A percentile compares a stretch with the other conserved stretches of the same genome.
These are phyloP conservation scores for Chouioia cunea DNA, from an alignment of 2,888 invertebrate genomes.

Conservation along the genomic window DNA sequence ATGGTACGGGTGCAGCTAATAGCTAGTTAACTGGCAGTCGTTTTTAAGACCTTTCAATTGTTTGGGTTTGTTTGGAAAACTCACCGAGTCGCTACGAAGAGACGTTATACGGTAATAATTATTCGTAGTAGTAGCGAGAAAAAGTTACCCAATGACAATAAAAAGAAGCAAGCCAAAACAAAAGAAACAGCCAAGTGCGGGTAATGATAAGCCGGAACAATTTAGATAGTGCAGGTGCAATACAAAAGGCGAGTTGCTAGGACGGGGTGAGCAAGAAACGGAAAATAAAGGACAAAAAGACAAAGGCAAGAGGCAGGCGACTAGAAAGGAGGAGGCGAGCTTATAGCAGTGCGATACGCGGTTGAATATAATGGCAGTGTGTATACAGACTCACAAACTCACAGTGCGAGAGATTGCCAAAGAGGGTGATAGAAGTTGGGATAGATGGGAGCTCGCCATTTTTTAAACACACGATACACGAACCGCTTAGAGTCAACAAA, in stretches of 20 bases:
- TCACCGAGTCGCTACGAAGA: no score
- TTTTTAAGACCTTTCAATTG: no score
- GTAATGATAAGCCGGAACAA: constrained; percentile 30
- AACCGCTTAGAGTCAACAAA: constrained; percentile 50
- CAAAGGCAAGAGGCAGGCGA: background rate
- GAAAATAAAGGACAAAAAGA: constrained; percentile 26
- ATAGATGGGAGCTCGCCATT: constrained; percentile 43
- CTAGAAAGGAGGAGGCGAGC: background rate
- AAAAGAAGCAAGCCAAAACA: background rate
- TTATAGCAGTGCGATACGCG: background rate
- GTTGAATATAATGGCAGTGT: no score
- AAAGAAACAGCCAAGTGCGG: constrained; percentile 10
- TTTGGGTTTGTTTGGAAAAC: no score
- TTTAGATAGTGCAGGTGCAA: constrained; percentile 29
- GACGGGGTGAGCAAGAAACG: constrained; percentile 1
- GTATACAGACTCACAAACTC: no score
- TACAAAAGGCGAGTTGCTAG: constrained; percentile 17
- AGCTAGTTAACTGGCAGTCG: no score
- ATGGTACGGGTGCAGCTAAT: no score
- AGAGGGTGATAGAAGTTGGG: background rate
- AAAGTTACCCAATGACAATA: constrained; percentile 1
- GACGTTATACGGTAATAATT: background rate
- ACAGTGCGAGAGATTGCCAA: no score
- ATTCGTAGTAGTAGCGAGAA: background rate
- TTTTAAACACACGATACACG: constrained; percentile 47